Evolutionary conservation across 1,140 invertebrate genomes (phyloP), one percentile per base, ranked within the genome.

Genomic region (Sminthurides bifidus): DNA sequence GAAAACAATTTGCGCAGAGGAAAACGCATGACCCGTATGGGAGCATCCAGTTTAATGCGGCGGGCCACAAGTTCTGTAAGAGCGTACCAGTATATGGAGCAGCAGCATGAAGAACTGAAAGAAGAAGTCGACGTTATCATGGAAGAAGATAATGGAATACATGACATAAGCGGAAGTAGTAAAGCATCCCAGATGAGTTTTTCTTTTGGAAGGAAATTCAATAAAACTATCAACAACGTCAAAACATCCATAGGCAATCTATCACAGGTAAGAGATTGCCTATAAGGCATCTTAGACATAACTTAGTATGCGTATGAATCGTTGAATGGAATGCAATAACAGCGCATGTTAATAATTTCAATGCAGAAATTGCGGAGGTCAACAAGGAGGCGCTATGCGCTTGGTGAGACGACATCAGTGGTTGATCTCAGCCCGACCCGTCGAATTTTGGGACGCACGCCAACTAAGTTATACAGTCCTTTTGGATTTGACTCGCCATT

Each of bases 391-490:
- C 70, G 78, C 24, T 75, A 79, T 54, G 72, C 76, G 54, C 59
- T 81, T 12, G 72, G 41, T 17, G 70, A 68, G 35, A 66, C 65
- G 6, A 77, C 77, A 1, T 77, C 77, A 1, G 72, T 74, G 30
- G 71, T 75, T 10, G 68, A 70, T 44, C 35, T 48, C 12, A 58
- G 50, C 30, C 58, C 57, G 17, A 74, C 76, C 0, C 70, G 74
- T 6, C 67, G 72, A 48, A 65, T 80, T 26, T 66, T 81, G 10
- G 79, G 79, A 2, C 68, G 79, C 23, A 81, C 78, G 0, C 79
- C 79, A 0, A 79, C 77, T 0, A 80, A 80, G 62, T 63, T 81
- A 4, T 80, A 80, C 60, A 80, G 78, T 57, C 79, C 79, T 2
- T 81, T 81, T 61, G 78, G 54, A 31, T 56, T 64, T 41, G 63